Evolutionary conservation across 2,797 vertebrate species (phyloP).

Genomic region (Gadopsis bispinosus): DNA sequence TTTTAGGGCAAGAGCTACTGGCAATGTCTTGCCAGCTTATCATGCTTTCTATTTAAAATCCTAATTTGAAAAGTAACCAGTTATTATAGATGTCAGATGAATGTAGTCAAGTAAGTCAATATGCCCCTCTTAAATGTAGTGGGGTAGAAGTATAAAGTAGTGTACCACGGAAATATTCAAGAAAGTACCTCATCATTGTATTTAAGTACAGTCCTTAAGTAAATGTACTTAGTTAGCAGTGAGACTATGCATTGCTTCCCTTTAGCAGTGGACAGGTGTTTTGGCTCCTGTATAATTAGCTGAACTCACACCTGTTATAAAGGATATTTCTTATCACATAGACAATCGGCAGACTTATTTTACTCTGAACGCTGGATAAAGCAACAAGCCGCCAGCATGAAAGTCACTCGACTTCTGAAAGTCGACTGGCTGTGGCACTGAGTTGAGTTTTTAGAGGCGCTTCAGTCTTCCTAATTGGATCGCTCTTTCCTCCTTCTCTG

Average conservation of each 20-base stretch:
- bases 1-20: too few relatives aligned
- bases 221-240: background rate
- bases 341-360: conserved; percentile 39
- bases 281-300: conserved; percentile 49
- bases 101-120: too few relatives aligned
- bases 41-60: background rate
- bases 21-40: background rate
- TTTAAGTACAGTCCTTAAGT: too few relatives aligned
- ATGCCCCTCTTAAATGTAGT: too few relatives aligned
- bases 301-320: conserved; percentile 47
- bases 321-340: conserved; percentile 29
- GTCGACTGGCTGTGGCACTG: conserved; percentile 34
- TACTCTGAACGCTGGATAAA: conserved; percentile 41
- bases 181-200: too few relatives aligned
- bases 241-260: conserved; percentile 15
- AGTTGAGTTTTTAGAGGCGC: conserved; percentile 58
- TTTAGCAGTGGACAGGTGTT: conserved; percentile 27
- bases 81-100: too few relatives aligned
- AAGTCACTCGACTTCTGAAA: conserved; percentile 47
- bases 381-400: conserved; percentile 29
- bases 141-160: too few relatives aligned
- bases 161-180: too few relatives aligned
- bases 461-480: conserved; percentile 70
- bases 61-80: background rate
- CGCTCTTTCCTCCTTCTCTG: conserved; percentile 45